Evolutionary conservation across 2,797 vertebrate genomes (phyloP), one percentile per base, ranked within the genome.

Genomic region (Pitangus sulphuratus): DNA sequence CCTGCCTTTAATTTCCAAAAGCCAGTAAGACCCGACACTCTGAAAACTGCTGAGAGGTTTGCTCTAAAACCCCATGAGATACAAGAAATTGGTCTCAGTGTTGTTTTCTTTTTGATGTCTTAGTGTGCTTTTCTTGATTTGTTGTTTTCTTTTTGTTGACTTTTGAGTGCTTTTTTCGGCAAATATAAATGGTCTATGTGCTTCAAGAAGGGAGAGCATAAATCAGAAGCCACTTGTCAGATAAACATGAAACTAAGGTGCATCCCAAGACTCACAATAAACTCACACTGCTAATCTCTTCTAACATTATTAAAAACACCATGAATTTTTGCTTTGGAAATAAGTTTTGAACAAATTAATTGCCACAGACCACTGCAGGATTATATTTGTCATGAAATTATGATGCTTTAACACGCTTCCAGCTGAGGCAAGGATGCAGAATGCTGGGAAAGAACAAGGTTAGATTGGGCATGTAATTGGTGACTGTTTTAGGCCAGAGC

Each of bases 281-380:
- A 96, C 96, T 97, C 84, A 95, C 84, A 82, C 69, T 95, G 90
- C 93, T 97, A 96, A 96, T 95, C 90, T 93, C 78, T 95, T 90
- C 94, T 95, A 95, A 96, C 95, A 94, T 90, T 88, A 95, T 96
- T 95, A 93, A 96, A 95, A 91, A 61, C 50, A 48, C 28, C 22
- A 21, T n/a, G 45, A 33, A 62, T 31, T 87, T 87, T 82, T 77
- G 56, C 70, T 95, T 72, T 51, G 9, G 84, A 35, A 35, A 4
- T 70, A 53, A 22, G 51, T 79, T 44, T 91, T 76, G 42, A 57
- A 83, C 30, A 39, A 68, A 8, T 53, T 85, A 26, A 26, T 54
- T 89, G 65, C 45, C 42, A 9, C 24, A 69, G 65, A 71, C 5
- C 14, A 40, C 70, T 65, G 58, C 47, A 78, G 90, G 83, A 84